Conservation (phyloP, 2,113 vertebrate genomes). For the Geococcyx californianus region DNA sequence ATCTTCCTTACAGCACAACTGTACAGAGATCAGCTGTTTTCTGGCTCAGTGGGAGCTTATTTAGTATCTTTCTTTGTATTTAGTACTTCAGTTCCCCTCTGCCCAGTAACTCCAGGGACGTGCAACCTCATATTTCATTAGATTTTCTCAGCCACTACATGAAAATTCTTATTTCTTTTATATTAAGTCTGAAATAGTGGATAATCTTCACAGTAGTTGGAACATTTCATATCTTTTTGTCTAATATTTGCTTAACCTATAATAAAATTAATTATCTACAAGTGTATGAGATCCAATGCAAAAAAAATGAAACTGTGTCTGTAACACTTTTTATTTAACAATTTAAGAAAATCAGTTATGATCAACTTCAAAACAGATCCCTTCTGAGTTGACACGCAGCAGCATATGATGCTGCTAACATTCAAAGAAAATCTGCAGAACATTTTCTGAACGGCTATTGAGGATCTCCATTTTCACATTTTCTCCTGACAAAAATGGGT, state of each 20-base stretch:
- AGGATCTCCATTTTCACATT: too few relatives aligned
- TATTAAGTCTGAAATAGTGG: neutral
- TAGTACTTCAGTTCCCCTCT: too few relatives aligned
- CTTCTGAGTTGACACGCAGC: too few relatives aligned
- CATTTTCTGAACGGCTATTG: too few relatives aligned
- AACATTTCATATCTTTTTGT: neutral
- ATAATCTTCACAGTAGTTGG: neutral
- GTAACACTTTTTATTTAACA: too few relatives aligned
- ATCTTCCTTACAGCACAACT: neutral
- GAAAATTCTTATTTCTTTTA: neutral
- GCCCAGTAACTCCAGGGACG: accelerated
- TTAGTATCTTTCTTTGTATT: neutral
- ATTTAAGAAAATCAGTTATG: too few relatives aligned
- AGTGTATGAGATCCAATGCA: neutral
- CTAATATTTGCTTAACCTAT: neutral
- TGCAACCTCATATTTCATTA: neutral
- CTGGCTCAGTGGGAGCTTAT: neutral
- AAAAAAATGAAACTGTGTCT: too few relatives aligned
- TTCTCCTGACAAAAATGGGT: too few relatives aligned
- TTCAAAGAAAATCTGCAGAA: too few relatives aligned
- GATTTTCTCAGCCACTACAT: neutral
- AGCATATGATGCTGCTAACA: too few relatives aligned
- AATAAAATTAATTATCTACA: neutral
- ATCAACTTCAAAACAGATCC: too few relatives aligned
- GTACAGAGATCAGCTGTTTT: neutral